Percentiles rank a stretch among this genome's conserved stretches.
phyloP scores from a whole-genome alignment of 1,140 invertebrate species.

The Sesamia nonagrioides region DNA sequence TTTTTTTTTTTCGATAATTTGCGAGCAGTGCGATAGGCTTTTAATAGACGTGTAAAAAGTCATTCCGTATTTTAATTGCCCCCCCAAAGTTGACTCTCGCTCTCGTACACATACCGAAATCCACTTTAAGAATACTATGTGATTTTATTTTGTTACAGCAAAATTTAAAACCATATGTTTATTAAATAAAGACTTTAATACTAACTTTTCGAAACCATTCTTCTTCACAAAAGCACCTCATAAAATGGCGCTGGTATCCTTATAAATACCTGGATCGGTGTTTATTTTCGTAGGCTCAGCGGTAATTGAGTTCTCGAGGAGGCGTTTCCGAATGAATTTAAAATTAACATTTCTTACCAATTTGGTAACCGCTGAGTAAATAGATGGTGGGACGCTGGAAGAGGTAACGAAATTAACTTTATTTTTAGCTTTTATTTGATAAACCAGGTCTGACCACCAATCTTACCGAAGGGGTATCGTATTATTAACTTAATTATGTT shows the following conservation, averaged over 20 bases:
- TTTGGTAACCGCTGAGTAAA: slow-evolving; percentile 50
- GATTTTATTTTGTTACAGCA: not conserved
- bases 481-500: too few relatives aligned
- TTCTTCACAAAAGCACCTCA: not conserved
- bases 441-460: not conserved
- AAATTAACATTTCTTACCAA: slow-evolving; percentile 70
- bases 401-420: slow-evolving; percentile 9
- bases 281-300: slow-evolving; percentile 64
- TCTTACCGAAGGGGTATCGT: too few relatives aligned
- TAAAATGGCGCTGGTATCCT: slow-evolving; percentile 10
- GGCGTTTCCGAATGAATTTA: slow-evolving; percentile 56
- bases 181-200: not conserved
- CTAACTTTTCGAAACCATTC: not conserved
- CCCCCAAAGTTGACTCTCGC: too few relatives aligned
- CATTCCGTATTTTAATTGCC: too few relatives aligned
- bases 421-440: not conserved
- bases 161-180: not conserved
- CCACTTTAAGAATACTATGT: too few relatives aligned
- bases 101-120: too few relatives aligned
- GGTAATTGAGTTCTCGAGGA: slow-evolving; percentile 69
- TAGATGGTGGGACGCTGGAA: slow-evolving; percentile 39
- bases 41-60: too few relatives aligned
- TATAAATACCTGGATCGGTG: slow-evolving; percentile 53
- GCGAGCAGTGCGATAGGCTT: too few relatives aligned
- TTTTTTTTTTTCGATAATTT: too few relatives aligned